Conservation (phyloP, 2,113 vertebrate genomes). For the Romanogobio albipinnatus region DNA sequence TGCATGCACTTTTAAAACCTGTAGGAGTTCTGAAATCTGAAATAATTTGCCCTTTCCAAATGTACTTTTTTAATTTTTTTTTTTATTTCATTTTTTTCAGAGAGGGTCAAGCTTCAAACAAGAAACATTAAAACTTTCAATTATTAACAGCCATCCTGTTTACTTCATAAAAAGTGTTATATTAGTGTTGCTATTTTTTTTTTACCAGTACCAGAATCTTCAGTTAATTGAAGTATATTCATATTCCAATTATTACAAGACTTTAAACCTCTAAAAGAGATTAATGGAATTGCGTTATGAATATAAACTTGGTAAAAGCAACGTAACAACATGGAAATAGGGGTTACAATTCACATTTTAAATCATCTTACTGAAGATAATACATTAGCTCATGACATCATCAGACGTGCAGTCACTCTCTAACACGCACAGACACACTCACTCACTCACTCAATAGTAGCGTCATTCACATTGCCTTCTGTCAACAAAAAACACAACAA, state of each 20-base stretch:
- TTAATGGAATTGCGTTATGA: constrained; percentile 11
- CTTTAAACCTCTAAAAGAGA: constrained; percentile 36
- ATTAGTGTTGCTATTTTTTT: constrained; percentile 31
- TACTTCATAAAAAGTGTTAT: constrained; percentile 68
- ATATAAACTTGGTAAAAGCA: constrained; percentile 54
- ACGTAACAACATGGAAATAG: constrained; percentile 63
- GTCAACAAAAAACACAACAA: constrained; percentile 68
- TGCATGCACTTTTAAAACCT: not conserved
- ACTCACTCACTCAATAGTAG: constrained; percentile 56
- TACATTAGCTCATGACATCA: constrained; percentile 67
- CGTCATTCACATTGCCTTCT: constrained; percentile 56
- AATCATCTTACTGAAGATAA: constrained; percentile 62
- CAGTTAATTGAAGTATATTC: constrained; percentile 31
- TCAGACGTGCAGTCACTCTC: not conserved
- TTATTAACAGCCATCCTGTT: constrained; percentile 74
- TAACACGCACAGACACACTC: constrained; percentile 52
- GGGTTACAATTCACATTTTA: constrained; percentile 74
- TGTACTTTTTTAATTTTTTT: constrained; percentile 53
- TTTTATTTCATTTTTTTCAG: constrained; percentile 71
- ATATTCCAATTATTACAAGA: constrained; percentile 29
- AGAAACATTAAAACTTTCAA: constrained; percentile 57
- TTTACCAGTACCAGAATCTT: constrained; percentile 31
- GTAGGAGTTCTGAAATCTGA: constrained; percentile 58
- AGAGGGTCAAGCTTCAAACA: constrained; percentile 65
- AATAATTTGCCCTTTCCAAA: constrained; percentile 99